These are phyloP conservation scores for Australoheros scitulus DNA, from an alignment of 2,113 vertebrate genomes.

Conservation along the genomic window DNA sequence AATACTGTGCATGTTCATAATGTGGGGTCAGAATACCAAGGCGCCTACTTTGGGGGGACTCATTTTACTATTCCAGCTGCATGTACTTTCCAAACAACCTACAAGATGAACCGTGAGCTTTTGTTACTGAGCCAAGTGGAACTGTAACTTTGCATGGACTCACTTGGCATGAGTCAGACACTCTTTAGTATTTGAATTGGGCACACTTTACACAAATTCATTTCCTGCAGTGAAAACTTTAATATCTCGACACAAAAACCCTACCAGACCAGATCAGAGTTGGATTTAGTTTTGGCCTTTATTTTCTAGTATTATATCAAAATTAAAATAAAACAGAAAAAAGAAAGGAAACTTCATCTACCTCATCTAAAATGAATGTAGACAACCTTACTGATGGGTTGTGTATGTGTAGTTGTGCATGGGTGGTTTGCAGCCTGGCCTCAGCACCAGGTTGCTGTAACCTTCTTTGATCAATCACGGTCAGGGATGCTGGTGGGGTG, in stretches of 20 bases:
- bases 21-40: not conserved
- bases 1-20: not conserved
- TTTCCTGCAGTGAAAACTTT: not conserved
- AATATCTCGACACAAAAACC: not conserved
- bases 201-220: not conserved
- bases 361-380: slow-evolving; percentile 32
- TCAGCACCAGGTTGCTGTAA: slow-evolving; percentile 79
- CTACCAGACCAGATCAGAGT: not conserved
- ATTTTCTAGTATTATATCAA: not conserved
- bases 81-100: not conserved
- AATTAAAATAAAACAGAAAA: not conserved
- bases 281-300: not conserved
- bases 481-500: slow-evolving; percentile 43
- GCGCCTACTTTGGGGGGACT: not conserved
- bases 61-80: no score
- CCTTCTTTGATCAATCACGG: slow-evolving; percentile 84
- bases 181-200: not conserved
- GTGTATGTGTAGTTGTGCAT: not conserved
- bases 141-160: not conserved
- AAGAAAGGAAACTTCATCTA: not conserved
- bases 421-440: slow-evolving; percentile 25
- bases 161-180: not conserved
- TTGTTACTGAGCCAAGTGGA: not conserved
- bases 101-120: not conserved
- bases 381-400: not conserved